Percentiles rank a stretch among this genome's conserved stretches.
phyloP scores from a whole-genome alignment of 35 echinoderm and acorn worm genomes.

The Hemicentrotus pulcherrimus region DNA sequence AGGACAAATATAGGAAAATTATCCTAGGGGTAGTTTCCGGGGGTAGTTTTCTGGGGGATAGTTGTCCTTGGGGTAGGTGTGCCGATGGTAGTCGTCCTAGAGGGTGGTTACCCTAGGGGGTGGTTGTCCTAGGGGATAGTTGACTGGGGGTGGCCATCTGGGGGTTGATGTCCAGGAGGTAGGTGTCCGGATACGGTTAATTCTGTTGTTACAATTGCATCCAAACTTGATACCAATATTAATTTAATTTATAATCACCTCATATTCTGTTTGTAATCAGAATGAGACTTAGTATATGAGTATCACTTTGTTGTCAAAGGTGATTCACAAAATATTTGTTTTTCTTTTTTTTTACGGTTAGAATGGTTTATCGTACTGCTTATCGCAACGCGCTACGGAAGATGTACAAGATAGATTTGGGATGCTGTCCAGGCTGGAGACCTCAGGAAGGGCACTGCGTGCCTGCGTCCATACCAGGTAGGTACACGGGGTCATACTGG shows the following conservation, averaged over 20 bases:
- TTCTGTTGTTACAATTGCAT: too few species aligned
- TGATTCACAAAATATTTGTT: neutral
- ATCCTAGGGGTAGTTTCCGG: too few species aligned
- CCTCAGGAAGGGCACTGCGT: conserved; percentile 26
- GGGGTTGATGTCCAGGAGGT: too few species aligned
- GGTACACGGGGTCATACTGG: neutral
- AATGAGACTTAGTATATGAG: neutral
- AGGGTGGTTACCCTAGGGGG: too few species aligned
- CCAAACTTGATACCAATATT: neutral
- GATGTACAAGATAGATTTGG: neutral
- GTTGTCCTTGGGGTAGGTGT: too few species aligned
- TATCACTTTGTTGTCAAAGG: neutral
- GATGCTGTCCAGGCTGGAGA: conserved; percentile 14
- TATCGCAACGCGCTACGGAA: neutral
- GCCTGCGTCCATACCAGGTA: conserved; percentile 15
- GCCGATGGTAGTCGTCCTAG: too few species aligned
- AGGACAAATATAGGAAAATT: too few species aligned
- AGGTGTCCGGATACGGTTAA: too few species aligned
- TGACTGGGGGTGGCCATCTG: too few species aligned
- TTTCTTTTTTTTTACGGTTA: neutral
- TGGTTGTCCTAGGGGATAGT: too few species aligned
- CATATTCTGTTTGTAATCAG: too few species aligned
- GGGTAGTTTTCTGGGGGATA: too few species aligned
- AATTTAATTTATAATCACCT: neutral
- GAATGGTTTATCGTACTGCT: conserved; percentile 17